Evolutionary conservation across 1,140 invertebrate species (phyloP), one percentile per base, ranked within the genome.

Genomic region (Batillaria attramentaria): DNA sequence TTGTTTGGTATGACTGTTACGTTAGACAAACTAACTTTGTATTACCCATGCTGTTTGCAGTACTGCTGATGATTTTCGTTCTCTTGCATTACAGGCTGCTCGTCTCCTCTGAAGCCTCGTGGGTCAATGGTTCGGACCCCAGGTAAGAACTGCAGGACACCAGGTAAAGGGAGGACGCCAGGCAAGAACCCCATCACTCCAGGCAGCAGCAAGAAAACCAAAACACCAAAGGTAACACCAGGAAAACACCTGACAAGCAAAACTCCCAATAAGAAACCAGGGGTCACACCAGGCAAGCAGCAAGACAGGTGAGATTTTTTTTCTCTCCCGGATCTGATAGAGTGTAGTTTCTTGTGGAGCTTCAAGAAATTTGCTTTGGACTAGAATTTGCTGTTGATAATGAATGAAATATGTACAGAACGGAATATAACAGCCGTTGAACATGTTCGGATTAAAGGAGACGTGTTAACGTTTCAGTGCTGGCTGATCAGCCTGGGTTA

Each of bases 111-210:
- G 54, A 85, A 80, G 80, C 66, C 79, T 72, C 81, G 73, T 68
- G 70, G 72, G 39, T 46, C 50, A 24, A 46, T 42, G 18, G 72
- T 77, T 31, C 79, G 72, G 43, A 83, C 84, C 18, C 80, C 82
- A 50, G 81, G 80, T 13, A 88, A 87, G 76, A 87, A 39, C 13
- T 75, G 54, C 39, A 31, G 24, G 41, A 87, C 89, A 37, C 81
- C 80, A 33, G 41, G 70, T 54, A 74, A 78, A 46, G 87, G 79
- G n/a, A 91, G 91, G 80, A 83, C 81, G 35, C 77, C 82, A 39
- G 54, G 65, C 46, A 80, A 76, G 37, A 62, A 46, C 4, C 5
- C 42, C 16, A 16, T 31, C 0, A 39, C 50, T 8, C 39, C 37
- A 10, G 74, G 46, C 35, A 77, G 62, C 16, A 76, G 75, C 24